phyloP scores from a whole-genome alignment of 2,888 invertebrate species.

The Mactromeris polynyma region DNA sequence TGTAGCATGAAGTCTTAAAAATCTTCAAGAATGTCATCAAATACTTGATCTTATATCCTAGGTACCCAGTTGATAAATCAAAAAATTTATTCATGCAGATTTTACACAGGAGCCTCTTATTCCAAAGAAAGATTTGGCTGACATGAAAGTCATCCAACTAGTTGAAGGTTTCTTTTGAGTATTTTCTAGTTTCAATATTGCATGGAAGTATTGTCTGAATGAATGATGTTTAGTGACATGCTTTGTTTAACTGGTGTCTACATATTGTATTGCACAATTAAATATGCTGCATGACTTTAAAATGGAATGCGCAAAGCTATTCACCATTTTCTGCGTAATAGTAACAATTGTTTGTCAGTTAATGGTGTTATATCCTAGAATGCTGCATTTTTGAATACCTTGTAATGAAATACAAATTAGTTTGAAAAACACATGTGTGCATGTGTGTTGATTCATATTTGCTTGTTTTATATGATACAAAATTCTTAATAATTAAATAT shows the following conservation, averaged over 20 bases:
- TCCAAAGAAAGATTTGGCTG: conserved; percentile 27
- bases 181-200: not conserved
- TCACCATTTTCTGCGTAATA: not conserved
- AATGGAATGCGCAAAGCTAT: not conserved
- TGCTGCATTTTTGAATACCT: no score
- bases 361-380: no score
- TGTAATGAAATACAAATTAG: no score
- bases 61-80: not conserved
- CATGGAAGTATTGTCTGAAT: not conserved
- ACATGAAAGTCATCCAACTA: conserved; percentile 14
- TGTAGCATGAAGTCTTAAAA: no score
- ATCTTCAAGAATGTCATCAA: no score
- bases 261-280: not conserved
- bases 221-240: not conserved
- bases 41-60: not conserved
- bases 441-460: no score
- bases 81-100: conserved; percentile 25
- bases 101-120: conserved; percentile 39
- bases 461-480: no score
- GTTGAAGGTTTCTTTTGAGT: conserved; percentile 28
- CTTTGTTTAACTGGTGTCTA: not conserved
- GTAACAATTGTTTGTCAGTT: not conserved
- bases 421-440: no score
- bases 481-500: no score
- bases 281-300: not conserved